Percentiles rank a stretch among this genome's conserved stretches.
Evolutionary conservation across 1,140 invertebrate species (phyloP).

Genomic region (Zaprionus davidi): DNA sequence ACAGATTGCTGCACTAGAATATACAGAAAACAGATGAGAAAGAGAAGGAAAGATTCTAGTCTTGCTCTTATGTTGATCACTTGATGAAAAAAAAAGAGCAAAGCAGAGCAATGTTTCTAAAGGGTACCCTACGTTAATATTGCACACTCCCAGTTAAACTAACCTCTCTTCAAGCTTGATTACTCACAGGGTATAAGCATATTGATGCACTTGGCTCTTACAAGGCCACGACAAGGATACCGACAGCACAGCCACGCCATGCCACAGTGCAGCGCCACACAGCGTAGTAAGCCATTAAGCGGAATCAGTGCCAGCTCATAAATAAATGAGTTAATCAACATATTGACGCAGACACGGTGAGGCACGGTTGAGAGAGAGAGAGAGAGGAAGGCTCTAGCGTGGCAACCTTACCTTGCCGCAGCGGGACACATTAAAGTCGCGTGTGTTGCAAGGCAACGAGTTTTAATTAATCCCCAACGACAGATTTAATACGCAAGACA

Average conservation of each 20-base stretch:
- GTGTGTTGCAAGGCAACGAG: not conserved
- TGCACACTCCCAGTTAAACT: not conserved
- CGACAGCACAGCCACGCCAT: constrained; percentile 1
- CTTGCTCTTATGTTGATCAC: no score
- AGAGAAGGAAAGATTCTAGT: no score
- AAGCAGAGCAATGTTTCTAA: no score
- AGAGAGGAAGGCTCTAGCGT: not conserved
- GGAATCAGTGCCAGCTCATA: constrained; percentile 73
- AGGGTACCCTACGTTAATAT: no score
- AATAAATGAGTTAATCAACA: constrained; percentile 82
- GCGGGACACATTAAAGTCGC: constrained; percentile 35
- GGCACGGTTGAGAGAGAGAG: no score
- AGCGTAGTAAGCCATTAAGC: constrained; percentile 74
- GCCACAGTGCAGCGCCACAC: constrained; percentile 1
- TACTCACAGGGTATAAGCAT: constrained; percentile 39
- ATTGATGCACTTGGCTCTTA: constrained; percentile 53
- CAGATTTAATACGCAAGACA: constrained; percentile 5
- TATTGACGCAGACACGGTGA: constrained; percentile 65
- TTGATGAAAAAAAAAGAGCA: no score
- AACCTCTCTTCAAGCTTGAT: not conserved
- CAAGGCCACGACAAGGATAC: constrained; percentile 16
- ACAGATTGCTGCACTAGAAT: no score
- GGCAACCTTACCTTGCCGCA: constrained; percentile 31
- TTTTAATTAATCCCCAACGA: constrained; percentile 40
- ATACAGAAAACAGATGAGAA: no score